Evolutionary conservation across 1,140 invertebrate species (phyloP), one percentile per base, ranked within the genome.

Genomic region (Manduca sexta): DNA sequence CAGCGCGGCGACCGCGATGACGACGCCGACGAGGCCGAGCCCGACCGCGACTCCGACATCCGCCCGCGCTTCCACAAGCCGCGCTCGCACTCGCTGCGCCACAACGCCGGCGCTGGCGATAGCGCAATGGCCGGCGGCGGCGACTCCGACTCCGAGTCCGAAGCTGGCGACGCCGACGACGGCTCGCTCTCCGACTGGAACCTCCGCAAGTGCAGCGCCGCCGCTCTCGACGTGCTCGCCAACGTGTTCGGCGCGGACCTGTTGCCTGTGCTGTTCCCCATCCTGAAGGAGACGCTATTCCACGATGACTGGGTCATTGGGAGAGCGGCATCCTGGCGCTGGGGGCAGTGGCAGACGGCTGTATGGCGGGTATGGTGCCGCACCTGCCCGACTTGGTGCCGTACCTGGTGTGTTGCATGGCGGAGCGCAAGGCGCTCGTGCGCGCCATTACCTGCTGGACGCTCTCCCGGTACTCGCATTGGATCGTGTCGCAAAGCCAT

Each of bases 381-480:
- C 98, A 99, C 86, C 88, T 99, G 53, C 93, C 95, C 1, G 97
- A 99, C 85, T 88, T 99, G 4, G 96, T 99, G 64, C 98, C 98
- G 0, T 99, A 97, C 85, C 88, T 99, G 43, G 97, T 99, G 43
- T 91, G 90, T 52, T 97, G 96, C 80, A 86, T 99, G 44, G 91
- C 92, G 18, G 97, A 99, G 77, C 96, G 96, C 76, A 99, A 99
- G 86, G 96, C 98, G 0, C 86, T 99, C 14, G 97, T 99, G 14
- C 89, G 98, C 39, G 97, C 97, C 18, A 99, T 99, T 60, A 99
- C 98, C 1, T 99, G 98, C 82, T 99, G 98, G 98, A 99, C 98
- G 0, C 87, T 99, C 1, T 98, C 95, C 59, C 90, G 98, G 41
- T 99, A 99, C 84, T 96, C 97, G 12, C 96, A 98, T 80, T 99